Evolutionary conservation across 2,888 invertebrate genomes (phyloP), one percentile per base, ranked within the genome.

Genomic region (Mimas tiliae): DNA sequence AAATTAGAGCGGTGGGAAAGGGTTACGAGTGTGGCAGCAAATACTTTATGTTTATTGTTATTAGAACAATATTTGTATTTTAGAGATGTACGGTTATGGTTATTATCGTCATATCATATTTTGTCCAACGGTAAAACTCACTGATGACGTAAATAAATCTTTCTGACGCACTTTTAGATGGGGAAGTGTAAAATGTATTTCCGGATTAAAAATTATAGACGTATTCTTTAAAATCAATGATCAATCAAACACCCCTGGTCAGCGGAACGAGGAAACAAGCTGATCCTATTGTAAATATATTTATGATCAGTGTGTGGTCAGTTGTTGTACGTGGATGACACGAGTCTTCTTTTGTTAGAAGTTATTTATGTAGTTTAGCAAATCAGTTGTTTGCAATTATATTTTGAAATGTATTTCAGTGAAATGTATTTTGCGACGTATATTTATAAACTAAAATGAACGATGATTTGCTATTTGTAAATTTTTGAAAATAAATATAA

Each of bases 1-100:
- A 93, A 93, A 91, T 89, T 91, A 93, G 93, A 93, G 90, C 88
- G 90, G 90, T 93, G 93, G 92, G 93, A 93, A 93, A 91, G 91
- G 93, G 93, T 91, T 92, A 78, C 72, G 73, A 72, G 71, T 73
- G 73, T 72, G 75, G 75, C 81, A 76, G 82, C 82, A 81, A 81
- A 84, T 86, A 84, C 86, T 90, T 90, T 87, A 91, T 87, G 84
- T 89, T 92, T 91, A 93, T 93, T 91, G 91, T 93, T 91, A 92
- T 90, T 92, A 91, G 92, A 88, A 89, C 87, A 93, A 93, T 93
- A 93, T 93, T 93, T 92, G 91, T 92, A 88, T 86, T 79, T 80
- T 79, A 70, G 82, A 91, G 89, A 93, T 91, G 80, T 89, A 92
- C 86, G 89, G 84, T 93, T 88, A 91, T 89, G 81, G 87, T 88